Percentiles rank a stretch among this genome's conserved stretches.
Conservation (phyloP, 2,888 invertebrate species). For the Hirudinaria manillensis region DNA sequence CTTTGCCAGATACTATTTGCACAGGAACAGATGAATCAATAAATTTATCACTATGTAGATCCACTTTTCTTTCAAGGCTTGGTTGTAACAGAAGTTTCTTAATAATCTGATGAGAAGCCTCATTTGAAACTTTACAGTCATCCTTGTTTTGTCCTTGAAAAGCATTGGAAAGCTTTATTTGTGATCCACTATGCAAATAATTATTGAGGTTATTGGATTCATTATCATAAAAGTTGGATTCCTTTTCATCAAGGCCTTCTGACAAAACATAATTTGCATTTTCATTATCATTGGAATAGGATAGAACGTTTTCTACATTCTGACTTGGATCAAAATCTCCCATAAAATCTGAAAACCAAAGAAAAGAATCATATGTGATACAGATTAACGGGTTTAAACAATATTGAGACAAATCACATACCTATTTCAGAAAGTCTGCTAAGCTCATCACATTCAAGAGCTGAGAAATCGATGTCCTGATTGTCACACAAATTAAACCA, state of each 20-base stretch:
- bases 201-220: too few relatives aligned
- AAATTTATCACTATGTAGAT: neutral
- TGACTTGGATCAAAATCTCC: neutral
- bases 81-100: slow-evolving; percentile 18
- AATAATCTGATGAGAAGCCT: slow-evolving; percentile 15
- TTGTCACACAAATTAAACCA: too few relatives aligned
- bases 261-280: neutral
- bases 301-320: neutral
- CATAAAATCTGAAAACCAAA: neutral
- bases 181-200: too few relatives aligned
- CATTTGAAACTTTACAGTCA: neutral
- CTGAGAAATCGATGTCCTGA: too few relatives aligned
- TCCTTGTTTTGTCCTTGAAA: neutral
- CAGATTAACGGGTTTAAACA: too few relatives aligned
- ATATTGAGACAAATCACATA: too few relatives aligned
- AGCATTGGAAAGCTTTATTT: too few relatives aligned
- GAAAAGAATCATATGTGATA: neutral
- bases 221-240: too few relatives aligned
- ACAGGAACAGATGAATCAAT: slow-evolving; percentile 5
- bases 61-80: slow-evolving; percentile 12
- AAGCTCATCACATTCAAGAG: too few relatives aligned
- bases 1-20: neutral
- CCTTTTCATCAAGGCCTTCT: too few relatives aligned
- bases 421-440: too few relatives aligned
- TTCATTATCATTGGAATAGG: neutral